These are phyloP conservation scores for Halictus rubicundus DNA, from an alignment of 1,140 invertebrate species.

Conservation along the genomic window DNA sequence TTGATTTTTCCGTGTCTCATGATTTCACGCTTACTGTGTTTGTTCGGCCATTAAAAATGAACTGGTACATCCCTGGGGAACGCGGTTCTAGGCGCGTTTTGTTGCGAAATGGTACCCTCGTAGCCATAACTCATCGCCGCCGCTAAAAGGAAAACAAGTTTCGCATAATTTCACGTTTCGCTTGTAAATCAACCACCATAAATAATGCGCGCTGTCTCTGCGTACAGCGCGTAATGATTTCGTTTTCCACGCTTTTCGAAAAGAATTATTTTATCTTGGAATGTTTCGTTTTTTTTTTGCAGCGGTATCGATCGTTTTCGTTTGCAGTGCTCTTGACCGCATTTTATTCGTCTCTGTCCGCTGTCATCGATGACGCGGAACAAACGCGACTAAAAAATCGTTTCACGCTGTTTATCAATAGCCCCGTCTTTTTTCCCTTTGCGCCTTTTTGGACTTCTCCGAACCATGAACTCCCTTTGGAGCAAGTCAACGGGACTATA, in stretches of 20 bases:
- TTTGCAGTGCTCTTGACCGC: background rate
- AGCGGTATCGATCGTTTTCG: background rate
- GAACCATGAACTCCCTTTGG: too few species aligned
- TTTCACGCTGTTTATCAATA: too few species aligned
- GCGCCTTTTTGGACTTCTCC: too few species aligned
- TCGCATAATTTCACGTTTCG: slow-evolving; percentile 16
- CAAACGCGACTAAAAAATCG: too few species aligned
- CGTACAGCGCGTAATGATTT: background rate
- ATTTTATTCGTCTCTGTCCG: background rate
- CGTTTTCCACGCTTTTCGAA: too few species aligned
- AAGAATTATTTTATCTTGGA: background rate
- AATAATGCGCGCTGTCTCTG: background rate
- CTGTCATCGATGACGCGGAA: background rate
- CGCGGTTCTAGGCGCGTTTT: slow-evolving; percentile 32
- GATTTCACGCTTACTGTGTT: background rate
- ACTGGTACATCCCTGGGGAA: slow-evolving; percentile 22
- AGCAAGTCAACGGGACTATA: too few species aligned
- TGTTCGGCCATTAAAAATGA: slow-evolving; percentile 45
- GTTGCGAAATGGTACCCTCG: slow-evolving; percentile 35
- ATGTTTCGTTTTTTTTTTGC: too few species aligned
- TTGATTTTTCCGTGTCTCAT: too few species aligned
- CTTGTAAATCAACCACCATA: background rate
- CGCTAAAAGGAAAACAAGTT: background rate
- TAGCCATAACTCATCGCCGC: slow-evolving; percentile 29
- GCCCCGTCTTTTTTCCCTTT: too few species aligned